A percentile compares a stretch with the other conserved stretches of the same genome.
These are phyloP conservation scores for Octomys mimax DNA, from an alignment of 2,797 vertebrate species.

Conservation along the genomic window DNA sequence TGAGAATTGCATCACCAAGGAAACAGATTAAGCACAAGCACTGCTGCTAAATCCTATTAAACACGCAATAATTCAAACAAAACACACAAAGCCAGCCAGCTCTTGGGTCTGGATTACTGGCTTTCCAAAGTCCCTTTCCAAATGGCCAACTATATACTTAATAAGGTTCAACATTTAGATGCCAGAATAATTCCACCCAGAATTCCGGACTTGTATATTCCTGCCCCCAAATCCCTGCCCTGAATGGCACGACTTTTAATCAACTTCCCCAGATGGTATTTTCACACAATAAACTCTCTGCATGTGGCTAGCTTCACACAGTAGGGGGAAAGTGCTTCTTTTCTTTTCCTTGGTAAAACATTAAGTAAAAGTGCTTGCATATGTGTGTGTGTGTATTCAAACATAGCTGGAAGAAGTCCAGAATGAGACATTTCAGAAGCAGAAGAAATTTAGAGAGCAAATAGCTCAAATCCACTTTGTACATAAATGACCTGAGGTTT, in stretches of 20 bases:
- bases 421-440: not conserved
- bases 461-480: not conserved
- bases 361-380: conserved; percentile 13
- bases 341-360: conserved; percentile 49
- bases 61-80: conserved; percentile 73
- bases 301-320: conserved; percentile 44
- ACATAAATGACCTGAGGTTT: not conserved
- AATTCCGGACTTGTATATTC: conserved; percentile 74
- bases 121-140: conserved; percentile 46
- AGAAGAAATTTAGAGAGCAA: not conserved
- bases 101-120: conserved; percentile 69
- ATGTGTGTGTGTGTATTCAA: not conserved
- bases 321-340: not conserved
- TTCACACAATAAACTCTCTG: conserved; percentile 73
- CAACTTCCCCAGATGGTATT: conserved; percentile 79
- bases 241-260: conserved; percentile 75
- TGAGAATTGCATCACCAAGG: conserved; percentile 84
- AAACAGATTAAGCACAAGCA: conserved; percentile 79
- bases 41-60: conserved; percentile 80
- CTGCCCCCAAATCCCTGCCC: conserved; percentile 77
- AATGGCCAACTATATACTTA: conserved; percentile 63
- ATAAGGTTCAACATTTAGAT: conserved; percentile 65
- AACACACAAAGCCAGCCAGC: conserved; percentile 64
- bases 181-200: conserved; percentile 65
- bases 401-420: not conserved